These are phyloP conservation scores for Zaprionus camerounensis DNA, from an alignment of 1,140 invertebrate genomes.

Conservation along the genomic window DNA sequence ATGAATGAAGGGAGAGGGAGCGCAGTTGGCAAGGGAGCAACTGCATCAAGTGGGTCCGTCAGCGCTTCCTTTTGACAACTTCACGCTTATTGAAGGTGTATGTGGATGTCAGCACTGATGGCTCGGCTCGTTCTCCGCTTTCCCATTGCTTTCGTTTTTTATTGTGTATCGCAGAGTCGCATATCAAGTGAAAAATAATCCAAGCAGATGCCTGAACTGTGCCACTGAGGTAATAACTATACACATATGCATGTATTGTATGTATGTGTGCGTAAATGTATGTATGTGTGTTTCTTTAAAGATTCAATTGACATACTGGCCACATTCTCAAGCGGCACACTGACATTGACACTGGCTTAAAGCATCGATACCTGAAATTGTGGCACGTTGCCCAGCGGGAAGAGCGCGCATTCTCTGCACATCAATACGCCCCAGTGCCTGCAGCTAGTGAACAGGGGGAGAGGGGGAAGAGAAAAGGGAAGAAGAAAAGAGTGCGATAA, in stretches of 20 bases:
- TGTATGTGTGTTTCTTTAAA: not conserved
- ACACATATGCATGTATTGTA: not conserved
- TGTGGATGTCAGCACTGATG: slow-evolving; percentile 16
- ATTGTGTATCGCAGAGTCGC: slow-evolving; percentile 46
- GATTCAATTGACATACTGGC: slow-evolving; percentile 60
- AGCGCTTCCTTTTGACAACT: slow-evolving; percentile 55
- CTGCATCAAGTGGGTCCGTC: slow-evolving; percentile 41
- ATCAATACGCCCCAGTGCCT: slow-evolving; percentile 66
- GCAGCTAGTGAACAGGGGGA: slow-evolving; percentile 26
- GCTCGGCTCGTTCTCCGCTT: slow-evolving; percentile 37
- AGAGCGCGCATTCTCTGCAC: slow-evolving; percentile 29
- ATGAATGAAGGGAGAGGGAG: slow-evolving; percentile 52
- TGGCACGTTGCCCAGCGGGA: slow-evolving; percentile 12
- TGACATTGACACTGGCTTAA: slow-evolving; percentile 66
- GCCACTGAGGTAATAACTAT: not conserved
- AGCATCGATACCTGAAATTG: slow-evolving; percentile 41
- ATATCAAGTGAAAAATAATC: slow-evolving; percentile 73
- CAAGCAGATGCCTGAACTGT: slow-evolving; percentile 29
- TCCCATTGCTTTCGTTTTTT: not conserved
- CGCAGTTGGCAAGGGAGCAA: slow-evolving; percentile 37
- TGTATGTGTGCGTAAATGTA: not conserved
- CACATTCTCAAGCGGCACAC: slow-evolving; percentile 48
- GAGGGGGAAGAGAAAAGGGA: slow-evolving; percentile 17
- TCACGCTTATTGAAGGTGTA: slow-evolving; percentile 58
- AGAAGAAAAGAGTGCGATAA: slow-evolving; percentile 70